phyloP scores from a whole-genome alignment of 2,113 vertebrate species.

The Ciconia maguari region DNA sequence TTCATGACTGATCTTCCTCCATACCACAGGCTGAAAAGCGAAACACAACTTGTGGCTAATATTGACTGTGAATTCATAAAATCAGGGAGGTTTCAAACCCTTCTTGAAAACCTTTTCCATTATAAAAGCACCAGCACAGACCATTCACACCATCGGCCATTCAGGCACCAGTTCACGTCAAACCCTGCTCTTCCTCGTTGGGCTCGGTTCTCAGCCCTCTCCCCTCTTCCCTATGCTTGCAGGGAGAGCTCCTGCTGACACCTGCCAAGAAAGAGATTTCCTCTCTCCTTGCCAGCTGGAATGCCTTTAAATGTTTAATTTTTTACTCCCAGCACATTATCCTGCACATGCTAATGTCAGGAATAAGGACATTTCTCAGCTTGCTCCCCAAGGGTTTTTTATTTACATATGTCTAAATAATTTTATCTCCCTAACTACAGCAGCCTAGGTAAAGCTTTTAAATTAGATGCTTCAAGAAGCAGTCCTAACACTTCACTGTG shows the following conservation, averaged over 20 bases:
- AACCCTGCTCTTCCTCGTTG: not conserved
- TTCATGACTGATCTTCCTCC: not conserved
- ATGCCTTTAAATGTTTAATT: not conserved
- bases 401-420: not conserved
- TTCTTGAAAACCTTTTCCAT: not conserved
- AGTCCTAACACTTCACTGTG: fast-evolving
- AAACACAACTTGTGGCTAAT: not conserved
- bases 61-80: not conserved
- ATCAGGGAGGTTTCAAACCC: not conserved
- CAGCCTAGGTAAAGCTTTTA: not conserved
- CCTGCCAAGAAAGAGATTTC: not conserved
- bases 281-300: not conserved
- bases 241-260: not conserved
- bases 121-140: not conserved
- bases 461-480: not conserved
- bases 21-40: fast-evolving
- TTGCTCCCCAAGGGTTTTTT: not conserved
- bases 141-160: fast-evolving
- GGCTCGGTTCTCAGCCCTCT: not conserved
- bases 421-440: not conserved
- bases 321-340: not conserved
- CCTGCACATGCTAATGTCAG: not conserved
- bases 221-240: not conserved
- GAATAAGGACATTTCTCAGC: not conserved
- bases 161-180: not conserved